These are phyloP conservation scores for Drosophila affinis DNA, from an alignment of 2,888 invertebrate species.

Conservation along the genomic window DNA sequence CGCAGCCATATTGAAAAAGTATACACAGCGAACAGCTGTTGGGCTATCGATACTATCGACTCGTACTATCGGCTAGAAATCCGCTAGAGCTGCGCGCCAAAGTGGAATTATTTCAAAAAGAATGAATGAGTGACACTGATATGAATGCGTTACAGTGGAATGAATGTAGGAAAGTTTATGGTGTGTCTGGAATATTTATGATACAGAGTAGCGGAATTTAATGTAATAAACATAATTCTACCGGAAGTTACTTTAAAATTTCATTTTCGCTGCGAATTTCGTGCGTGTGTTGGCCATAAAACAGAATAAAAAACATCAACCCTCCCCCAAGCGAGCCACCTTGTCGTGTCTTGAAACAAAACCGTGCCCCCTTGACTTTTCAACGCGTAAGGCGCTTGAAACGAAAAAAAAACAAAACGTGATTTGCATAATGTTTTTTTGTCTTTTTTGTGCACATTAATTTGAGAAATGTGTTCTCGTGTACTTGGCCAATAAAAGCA, in stretches of 20 bases:
- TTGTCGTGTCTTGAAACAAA: slow-evolving; percentile 26
- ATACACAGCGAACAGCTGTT: slow-evolving; percentile 66
- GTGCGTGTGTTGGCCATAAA: slow-evolving; percentile 37
- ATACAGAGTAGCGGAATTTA: not conserved
- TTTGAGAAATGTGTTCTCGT: slow-evolving; percentile 36
- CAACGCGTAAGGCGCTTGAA: slow-evolving; percentile 13
- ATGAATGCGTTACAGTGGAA: not conserved
- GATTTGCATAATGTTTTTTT: slow-evolving; percentile 44
- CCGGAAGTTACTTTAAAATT: not conserved
- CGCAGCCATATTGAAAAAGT: slow-evolving; percentile 72
- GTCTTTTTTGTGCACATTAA: slow-evolving; percentile 35
- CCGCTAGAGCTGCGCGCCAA: not conserved
- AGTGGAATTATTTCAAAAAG: slow-evolving; percentile 19
- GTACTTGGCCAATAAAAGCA: slow-evolving; percentile 5
- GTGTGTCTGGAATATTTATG: not conserved
- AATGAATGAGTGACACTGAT: not conserved
- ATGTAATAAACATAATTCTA: slow-evolving; percentile 1
- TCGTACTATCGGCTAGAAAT: not conserved
- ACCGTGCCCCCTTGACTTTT: slow-evolving; percentile 30
- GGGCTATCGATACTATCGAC: slow-evolving; percentile 51
- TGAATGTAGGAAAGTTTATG: not conserved
- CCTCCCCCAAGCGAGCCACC: not conserved
- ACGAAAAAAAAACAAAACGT: slow-evolving; percentile 33
- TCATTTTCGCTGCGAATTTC: slow-evolving; percentile 1
- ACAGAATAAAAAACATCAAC: not conserved